Conservation (phyloP, 2,888 invertebrate genomes). For the Orthosia cruda region DNA sequence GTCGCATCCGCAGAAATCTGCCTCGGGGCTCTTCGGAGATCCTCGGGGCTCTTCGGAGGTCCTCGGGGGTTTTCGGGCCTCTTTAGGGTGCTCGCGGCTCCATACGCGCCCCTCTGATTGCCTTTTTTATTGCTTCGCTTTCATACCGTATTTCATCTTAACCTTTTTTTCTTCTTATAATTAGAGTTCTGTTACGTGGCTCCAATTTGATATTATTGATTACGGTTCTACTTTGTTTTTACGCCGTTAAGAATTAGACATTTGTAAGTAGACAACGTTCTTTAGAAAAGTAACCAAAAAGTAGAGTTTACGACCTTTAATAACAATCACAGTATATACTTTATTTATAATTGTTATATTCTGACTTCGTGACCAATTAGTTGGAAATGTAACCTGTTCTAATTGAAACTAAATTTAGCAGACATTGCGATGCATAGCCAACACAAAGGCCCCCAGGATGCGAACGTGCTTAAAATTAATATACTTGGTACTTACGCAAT, state of each 20-base stretch:
- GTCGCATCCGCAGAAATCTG: conserved; percentile 74
- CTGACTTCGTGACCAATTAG: no score
- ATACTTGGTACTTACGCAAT: conserved; percentile 5
- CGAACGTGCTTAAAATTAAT: conserved; percentile 46
- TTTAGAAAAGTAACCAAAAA: not conserved
- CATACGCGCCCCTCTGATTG: conserved; percentile 75
- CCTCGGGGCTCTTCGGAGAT: conserved; percentile 60
- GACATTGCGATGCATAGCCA: no score
- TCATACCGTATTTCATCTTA: conserved; percentile 71
- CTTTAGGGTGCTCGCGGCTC: conserved; percentile 51
- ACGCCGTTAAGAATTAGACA: not conserved
- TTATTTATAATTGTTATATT: not conserved
- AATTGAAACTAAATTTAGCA: no score
- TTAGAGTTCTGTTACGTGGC: conserved; percentile 55
- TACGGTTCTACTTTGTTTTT: conserved; percentile 10
- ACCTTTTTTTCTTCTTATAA: conserved; percentile 61
- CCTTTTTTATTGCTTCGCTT: conserved; percentile 81
- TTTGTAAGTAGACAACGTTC: not conserved
- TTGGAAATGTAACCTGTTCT: no score
- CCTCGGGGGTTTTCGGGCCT: conserved; percentile 43
- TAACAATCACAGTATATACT: not conserved
- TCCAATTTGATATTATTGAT: conserved; percentile 52
- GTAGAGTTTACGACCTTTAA: not conserved
- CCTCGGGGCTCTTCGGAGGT: conserved; percentile 42
- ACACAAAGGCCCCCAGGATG: conserved; percentile 15